Base-by-base conservation (phyloP, 2,888 invertebrate species). In the Nesidiocoris tenuis region DNA sequence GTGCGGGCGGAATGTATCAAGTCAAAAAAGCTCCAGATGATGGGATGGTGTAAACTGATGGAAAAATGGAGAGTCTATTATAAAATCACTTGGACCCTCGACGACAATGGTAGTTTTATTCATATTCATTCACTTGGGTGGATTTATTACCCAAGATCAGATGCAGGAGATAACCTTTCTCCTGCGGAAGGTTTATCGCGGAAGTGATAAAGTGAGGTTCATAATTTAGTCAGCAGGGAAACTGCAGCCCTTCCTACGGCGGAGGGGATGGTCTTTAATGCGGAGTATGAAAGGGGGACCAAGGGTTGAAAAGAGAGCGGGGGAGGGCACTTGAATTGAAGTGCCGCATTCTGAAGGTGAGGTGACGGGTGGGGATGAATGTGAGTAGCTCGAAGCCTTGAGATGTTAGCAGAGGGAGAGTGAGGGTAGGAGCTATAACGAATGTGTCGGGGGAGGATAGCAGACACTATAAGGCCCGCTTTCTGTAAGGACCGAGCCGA, bases 271-370 rank as follows among this genome's bases (percentile, higher is more conserved):
- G 21, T 55, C 19, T 54, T 55, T 55, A 55, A 55, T 54, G 66
- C 54, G 39, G 66, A 55, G 54, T 21, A 55, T 54, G 66, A 55
- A 55, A 54, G 39, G 65, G 55, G 22, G 19, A n/a, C 24, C 25
- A 25, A 16, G 63, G 21, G 19, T 63, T 22, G 63, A 16, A 63
- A 22, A 23, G 63, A 63, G 18, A n/a, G 22, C 1, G 22, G 25
- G 39, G 65, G 65, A 17, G n/a, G 21, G 56, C 17, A 21, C 67
- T 67, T 22, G 67, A 67, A 56, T 67, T 67, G 21, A 56, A 67
- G 67, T 67, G 22, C n/a, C 1, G 67, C n/a, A 56, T 39, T 39
- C 39, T 39, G 39, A 39, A 39, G 39, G 5, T 3, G 12, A 3
- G 3, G 12, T 12, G 39, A 39, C 39, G 39, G 39, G 39, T 7